Conservation (phyloP, 1,140 invertebrate species). For the Bombus sylvicola region DNA sequence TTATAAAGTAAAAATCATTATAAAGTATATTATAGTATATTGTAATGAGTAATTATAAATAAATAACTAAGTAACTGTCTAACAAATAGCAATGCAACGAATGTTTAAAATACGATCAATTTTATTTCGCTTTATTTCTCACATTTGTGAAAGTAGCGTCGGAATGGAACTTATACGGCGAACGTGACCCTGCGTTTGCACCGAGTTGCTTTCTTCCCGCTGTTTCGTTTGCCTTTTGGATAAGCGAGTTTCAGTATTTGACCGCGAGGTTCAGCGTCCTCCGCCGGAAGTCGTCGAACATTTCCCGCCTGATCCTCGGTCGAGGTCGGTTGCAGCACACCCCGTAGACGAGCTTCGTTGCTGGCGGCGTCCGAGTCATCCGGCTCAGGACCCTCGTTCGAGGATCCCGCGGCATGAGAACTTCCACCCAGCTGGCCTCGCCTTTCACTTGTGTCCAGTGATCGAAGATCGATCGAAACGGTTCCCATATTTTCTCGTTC, state of each 20-base stretch:
- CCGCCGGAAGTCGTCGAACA: conserved; percentile 21
- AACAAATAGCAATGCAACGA: no score
- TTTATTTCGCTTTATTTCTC: not conserved
- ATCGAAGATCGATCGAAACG: conserved; percentile 54
- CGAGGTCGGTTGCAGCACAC: conserved; percentile 54
- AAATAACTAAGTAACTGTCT: no score
- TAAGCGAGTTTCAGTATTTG: conserved; percentile 37
- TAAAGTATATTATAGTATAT: no score
- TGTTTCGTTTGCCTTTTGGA: conserved; percentile 36
- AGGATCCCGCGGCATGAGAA: conserved; percentile 46
- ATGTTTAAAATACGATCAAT: no score
- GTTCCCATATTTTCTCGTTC: conserved; percentile 41
- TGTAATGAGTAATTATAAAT: no score
- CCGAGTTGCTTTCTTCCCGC: conserved; percentile 22
- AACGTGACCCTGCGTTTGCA: conserved; percentile 58
- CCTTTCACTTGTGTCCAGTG: conserved; percentile 35
- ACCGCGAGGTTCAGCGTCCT: not conserved
- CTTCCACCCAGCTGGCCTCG: conserved; percentile 51
- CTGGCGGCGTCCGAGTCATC: conserved; percentile 5
- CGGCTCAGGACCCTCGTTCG: conserved; percentile 18
- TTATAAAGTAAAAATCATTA: no score
- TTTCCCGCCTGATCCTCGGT: conserved; percentile 44
- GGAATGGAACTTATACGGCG: not conserved
- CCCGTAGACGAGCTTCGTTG: conserved; percentile 38
- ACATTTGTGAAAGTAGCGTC: not conserved